These are phyloP conservation scores for Podarcis muralis DNA, from an alignment of 2,113 vertebrate genomes.

Conservation along the genomic window DNA sequence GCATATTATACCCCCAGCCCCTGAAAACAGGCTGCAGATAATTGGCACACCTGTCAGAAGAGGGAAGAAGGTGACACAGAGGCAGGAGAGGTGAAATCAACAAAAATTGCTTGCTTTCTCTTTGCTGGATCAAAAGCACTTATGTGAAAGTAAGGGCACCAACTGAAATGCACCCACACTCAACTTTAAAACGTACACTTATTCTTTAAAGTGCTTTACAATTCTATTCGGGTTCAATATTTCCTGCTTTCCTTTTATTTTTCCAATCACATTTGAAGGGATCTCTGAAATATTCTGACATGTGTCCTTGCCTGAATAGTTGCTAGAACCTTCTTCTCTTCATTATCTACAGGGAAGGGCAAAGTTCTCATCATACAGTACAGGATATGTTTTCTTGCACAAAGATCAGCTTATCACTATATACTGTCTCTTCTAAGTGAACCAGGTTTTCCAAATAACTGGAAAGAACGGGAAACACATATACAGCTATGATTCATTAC, in stretches of 20 bases:
- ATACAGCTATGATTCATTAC: background rate
- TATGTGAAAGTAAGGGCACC: background rate
- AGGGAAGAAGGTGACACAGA: background rate
- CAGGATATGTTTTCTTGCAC: background rate
- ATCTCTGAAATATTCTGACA: fast-evolving
- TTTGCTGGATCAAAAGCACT: background rate
- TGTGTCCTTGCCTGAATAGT: background rate
- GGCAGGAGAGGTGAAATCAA: background rate
- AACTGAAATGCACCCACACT: background rate
- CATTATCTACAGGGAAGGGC: background rate
- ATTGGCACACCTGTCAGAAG: background rate
- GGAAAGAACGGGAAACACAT: background rate
- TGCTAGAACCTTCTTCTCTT: background rate
- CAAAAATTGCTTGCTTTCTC: background rate
- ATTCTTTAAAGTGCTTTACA: background rate
- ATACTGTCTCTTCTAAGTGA: background rate
- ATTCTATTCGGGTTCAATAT: background rate
- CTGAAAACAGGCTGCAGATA: too few species aligned
- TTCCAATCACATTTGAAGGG: background rate
- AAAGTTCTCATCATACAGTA: background rate
- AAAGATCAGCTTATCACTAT: background rate
- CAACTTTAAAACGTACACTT: background rate
- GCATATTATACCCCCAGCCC: too few species aligned
- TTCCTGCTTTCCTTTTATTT: background rate
- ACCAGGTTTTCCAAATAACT: background rate